Evolutionary conservation across 2,888 invertebrate species (phyloP), one percentile per base, ranked within the genome.

Genomic region (Drosophila niveifrons): DNA sequence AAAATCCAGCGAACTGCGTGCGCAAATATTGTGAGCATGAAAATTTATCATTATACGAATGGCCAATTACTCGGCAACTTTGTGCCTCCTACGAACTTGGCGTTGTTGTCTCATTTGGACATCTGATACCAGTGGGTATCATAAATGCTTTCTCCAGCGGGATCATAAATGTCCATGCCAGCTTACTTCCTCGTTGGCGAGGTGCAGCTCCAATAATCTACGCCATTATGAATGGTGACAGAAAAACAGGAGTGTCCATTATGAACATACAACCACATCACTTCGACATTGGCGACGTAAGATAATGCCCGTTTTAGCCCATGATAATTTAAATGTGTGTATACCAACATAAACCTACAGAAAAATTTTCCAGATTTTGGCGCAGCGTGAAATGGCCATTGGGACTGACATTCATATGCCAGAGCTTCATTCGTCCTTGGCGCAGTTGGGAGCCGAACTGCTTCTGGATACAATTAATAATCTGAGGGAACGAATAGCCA

Each of bases 111-210:
- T 98, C 98, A 0, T 99, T 99, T 94, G 98, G 99, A 0, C 96
- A 97, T 90, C 93, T 99, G 69, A 97, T 99, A 85, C 97, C 97
- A 41, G 93, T 94, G 74, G 91, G 94, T 57, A 91, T 98, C 0
- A 96, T 99, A 31, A 92, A 94, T 8, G 93, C 94, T 66, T 98
- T 98, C 93, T 96, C 96, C 63, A 97, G 96, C 85, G 98, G 98
- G 28, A 97, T 98, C 94, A 93, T 98, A 34, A 99, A 99, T 93
- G 96, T 98, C 0, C 99, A 99, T 92, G 97, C 96, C 0, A 98
- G 98, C 92, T 92, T 98, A 52, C 92, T 99, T 71, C 99, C 99
- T 0, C 94, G 96, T 61, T 98, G 98, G 97, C 94, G 98, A 79
- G 99, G 99, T 6, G 97, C 98, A 9, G 96, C 98, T 0, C 99